phyloP scores from a whole-genome alignment of 2,113 vertebrate species.

The Hipposideros armiger region DNA sequence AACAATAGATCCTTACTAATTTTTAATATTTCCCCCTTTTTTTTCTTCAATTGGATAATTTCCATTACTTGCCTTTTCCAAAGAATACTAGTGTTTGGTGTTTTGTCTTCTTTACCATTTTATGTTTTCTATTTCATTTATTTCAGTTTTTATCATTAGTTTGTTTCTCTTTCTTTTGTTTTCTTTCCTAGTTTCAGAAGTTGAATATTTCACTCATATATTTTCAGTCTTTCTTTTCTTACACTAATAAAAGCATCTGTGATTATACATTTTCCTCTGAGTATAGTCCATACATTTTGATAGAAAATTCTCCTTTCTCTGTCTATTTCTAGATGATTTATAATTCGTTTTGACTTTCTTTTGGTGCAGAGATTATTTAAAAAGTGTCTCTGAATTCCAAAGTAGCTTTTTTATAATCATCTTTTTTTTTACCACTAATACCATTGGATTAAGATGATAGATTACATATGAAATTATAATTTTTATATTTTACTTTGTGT shows the following conservation, averaged over 20 bases:
- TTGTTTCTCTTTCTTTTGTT: neutral
- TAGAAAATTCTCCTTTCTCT: slow-evolving; percentile 1
- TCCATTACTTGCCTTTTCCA: slow-evolving; percentile 1
- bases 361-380: slow-evolving; percentile 31
- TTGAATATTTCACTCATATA: neutral
- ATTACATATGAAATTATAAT: neutral
- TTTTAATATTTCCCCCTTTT: neutral
- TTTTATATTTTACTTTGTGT: slow-evolving; percentile 7
- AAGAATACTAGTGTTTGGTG: neutral
- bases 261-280: neutral
- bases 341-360: slow-evolving; percentile 34
- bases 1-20: neutral
- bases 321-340: neutral
- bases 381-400: neutral
- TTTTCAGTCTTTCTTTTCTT: slow-evolving; percentile 28
- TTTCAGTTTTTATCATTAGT: slow-evolving; percentile 25
- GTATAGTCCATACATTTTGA: neutral
- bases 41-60: neutral
- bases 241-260: slow-evolving; percentile 12
- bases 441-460: neutral
- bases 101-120: neutral
- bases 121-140: slow-evolving; percentile 26
- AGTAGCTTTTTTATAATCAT: neutral
- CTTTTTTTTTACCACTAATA: neutral
- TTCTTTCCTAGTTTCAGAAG: neutral